Evolutionary conservation across 2,888 invertebrate species (phyloP).

Genomic region (Apocheima hispidaria): DNA sequence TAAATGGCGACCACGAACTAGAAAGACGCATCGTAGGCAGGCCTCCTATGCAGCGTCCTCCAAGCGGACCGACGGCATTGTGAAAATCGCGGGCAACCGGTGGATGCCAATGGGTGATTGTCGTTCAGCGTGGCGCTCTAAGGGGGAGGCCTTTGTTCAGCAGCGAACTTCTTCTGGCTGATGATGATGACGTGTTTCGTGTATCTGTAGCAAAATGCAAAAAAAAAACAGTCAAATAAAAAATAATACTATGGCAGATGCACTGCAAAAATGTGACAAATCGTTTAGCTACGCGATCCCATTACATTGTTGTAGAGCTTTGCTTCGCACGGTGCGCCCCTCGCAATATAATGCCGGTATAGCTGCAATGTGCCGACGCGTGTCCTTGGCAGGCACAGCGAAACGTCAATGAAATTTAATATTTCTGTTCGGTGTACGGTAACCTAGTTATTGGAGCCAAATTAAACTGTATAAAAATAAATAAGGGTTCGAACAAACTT

Average conservation of each 20-base stretch:
- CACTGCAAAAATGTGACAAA: constrained; percentile 47
- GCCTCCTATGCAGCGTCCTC: too few species aligned
- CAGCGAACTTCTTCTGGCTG: too few species aligned
- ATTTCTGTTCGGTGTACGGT: constrained; percentile 77
- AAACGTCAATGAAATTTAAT: constrained; percentile 82
- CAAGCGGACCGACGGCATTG: too few species aligned
- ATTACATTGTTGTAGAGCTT: constrained; percentile 47
- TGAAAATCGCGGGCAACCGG: too few species aligned
- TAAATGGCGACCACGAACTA: too few species aligned
- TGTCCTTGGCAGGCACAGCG: constrained; percentile 77
- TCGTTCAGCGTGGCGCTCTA: too few species aligned
- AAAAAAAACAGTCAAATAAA: constrained; percentile 3
- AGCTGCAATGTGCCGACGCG: constrained; percentile 64
- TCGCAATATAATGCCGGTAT: constrained; percentile 55
- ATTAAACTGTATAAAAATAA: constrained; percentile 59
- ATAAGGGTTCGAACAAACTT: constrained; percentile 15
- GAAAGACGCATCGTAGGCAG: too few species aligned
- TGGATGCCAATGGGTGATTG: too few species aligned
- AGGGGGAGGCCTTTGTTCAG: too few species aligned
- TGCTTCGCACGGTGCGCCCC: constrained; percentile 60
- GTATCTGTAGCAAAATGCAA: background rate
- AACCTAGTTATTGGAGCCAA: constrained; percentile 82
- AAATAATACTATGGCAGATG: constrained; percentile 18
- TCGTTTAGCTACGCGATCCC: constrained; percentile 56
- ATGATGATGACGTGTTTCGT: too few species aligned